These are phyloP conservation scores for Sebastes nivosus DNA, from an alignment of 2,797 vertebrate species.

Conservation along the genomic window DNA sequence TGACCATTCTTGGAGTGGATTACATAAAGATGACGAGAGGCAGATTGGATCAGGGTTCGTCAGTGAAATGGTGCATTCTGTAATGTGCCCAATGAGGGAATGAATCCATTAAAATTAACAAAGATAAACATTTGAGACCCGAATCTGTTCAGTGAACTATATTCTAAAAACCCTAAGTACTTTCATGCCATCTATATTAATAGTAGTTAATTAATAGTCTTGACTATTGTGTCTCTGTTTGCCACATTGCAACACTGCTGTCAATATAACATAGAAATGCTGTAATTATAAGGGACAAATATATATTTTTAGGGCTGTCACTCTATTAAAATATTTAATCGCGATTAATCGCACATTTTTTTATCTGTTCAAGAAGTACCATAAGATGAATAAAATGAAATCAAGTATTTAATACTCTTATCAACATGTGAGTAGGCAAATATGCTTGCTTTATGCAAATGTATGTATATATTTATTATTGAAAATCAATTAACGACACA, in stretches of 20 bases:
- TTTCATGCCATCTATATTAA: background rate
- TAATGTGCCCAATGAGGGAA: background rate
- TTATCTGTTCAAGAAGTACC: too few species aligned
- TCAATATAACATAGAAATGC: background rate
- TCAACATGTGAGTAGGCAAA: too few species aligned
- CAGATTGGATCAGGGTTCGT: background rate
- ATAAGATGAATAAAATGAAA: too few species aligned
- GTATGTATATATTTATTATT: too few species aligned
- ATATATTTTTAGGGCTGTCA: background rate
- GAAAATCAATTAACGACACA: too few species aligned
- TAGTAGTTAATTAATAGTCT: background rate
- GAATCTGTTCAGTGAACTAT: background rate
- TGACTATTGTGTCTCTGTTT: background rate
- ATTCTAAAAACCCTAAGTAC: background rate
- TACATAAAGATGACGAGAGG: background rate
- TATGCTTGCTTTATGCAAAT: too few species aligned
- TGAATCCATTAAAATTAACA: background rate
- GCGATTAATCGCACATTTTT: too few species aligned
- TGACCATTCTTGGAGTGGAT: background rate
- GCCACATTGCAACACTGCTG: background rate
- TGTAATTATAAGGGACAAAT: background rate
- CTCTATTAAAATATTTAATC: too few species aligned
- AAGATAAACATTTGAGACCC: background rate
- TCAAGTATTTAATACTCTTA: rapidly evolving
- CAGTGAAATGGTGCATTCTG: background rate